Percentiles rank a stretch among this genome's conserved stretches.
These are phyloP conservation scores for Mesembrinibis cayennensis DNA, from an alignment of 2,113 vertebrate species.

Conservation along the genomic window DNA sequence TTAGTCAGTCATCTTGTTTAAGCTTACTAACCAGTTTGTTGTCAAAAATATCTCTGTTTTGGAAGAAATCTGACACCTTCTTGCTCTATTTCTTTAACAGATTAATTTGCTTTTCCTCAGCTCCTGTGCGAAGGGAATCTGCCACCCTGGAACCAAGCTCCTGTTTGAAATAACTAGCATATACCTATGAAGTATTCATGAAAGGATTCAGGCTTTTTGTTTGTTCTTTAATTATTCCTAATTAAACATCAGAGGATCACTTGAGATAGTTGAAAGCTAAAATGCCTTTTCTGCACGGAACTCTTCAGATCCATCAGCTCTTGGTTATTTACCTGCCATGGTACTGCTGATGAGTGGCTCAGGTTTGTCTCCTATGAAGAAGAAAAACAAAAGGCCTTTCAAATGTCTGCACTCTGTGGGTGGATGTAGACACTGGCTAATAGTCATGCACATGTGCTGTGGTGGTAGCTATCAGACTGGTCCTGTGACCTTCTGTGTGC, in stretches of 20 bases:
- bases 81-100: not conserved
- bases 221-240: slow-evolving; percentile 29
- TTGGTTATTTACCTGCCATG: not conserved
- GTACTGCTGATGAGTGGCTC: not conserved
- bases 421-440: not conserved
- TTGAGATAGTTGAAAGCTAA: not conserved
- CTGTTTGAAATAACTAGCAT: not conserved
- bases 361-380: not conserved
- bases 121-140: not conserved
- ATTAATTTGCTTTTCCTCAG: not conserved
- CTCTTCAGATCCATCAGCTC: not conserved
- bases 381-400: not conserved
- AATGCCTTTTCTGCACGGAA: not conserved
- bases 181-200: not conserved
- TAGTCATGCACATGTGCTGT: accelerated
- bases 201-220: not conserved
- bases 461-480: not conserved
- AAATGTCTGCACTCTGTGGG: not conserved
- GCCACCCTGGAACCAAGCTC: not conserved
- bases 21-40: not conserved
- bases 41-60: not conserved
- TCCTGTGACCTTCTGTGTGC: not conserved
- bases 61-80: not conserved
- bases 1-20: not conserved
- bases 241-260: not conserved